Evolutionary conservation across 2,113 vertebrate genomes (phyloP).

Genomic region (Eira barbara): DNA sequence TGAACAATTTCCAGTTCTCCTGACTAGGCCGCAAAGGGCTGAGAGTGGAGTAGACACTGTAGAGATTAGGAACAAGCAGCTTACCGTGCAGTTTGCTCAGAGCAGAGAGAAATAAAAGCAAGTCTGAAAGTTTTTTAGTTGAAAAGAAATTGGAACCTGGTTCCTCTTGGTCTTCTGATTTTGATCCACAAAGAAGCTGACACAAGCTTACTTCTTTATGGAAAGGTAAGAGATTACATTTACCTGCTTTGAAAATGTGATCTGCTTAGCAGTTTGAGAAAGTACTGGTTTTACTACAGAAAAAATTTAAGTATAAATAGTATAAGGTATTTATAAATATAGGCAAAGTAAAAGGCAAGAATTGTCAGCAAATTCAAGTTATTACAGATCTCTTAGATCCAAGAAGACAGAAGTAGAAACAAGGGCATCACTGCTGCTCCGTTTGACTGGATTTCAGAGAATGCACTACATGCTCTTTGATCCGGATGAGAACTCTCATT

Average conservation of each 20-base stretch:
- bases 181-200: conserved; percentile 55
- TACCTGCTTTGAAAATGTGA: conserved; percentile 33
- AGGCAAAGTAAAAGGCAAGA: neutral
- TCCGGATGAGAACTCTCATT: neutral
- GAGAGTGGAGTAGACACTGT: conserved; percentile 48
- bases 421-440: neutral
- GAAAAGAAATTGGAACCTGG: conserved; percentile 53
- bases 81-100: conserved; percentile 7
- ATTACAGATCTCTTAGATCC: neutral
- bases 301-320: neutral
- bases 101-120: conserved; percentile 60
- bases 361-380: neutral
- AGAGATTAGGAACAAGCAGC: conserved; percentile 45
- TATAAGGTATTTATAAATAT: neutral
- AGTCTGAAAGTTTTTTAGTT: conserved; percentile 49
- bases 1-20: conserved; percentile 29
- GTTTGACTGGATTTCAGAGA: neutral
- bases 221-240: conserved; percentile 61
- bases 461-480: neutral
- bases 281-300: neutral
- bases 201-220: conserved; percentile 64
- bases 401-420: neutral
- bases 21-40: conserved; percentile 50
- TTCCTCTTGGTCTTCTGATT: conserved; percentile 57
- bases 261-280: neutral